These are phyloP conservation scores for Teleiodes luculella DNA, from an alignment of 2,888 invertebrate genomes.

Conservation along the genomic window DNA sequence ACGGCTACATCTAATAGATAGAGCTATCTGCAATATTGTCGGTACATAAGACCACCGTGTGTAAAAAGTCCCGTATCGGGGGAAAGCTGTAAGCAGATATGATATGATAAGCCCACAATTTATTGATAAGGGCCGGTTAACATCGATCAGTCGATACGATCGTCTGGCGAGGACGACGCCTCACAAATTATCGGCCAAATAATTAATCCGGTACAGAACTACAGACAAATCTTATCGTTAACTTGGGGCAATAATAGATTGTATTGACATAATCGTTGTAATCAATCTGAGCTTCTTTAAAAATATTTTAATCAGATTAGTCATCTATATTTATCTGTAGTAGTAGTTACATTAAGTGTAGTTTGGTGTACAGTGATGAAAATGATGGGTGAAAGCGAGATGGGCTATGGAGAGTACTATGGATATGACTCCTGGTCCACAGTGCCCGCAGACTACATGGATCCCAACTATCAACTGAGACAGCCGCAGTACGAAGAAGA, in stretches of 20 bases:
- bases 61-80: constrained; percentile 71
- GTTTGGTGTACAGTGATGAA: constrained; percentile 56
- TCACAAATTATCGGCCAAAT: constrained; percentile 34
- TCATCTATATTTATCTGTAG: constrained; percentile 22
- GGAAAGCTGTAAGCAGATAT: constrained; percentile 60
- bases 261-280: constrained; percentile 19
- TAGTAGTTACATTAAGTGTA: too few relatives aligned
- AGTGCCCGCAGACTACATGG: constrained; percentile 83
- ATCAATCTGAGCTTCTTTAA: constrained; percentile 19
- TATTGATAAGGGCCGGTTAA: constrained; percentile 70
- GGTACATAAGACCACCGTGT: constrained; percentile 33
- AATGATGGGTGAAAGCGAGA: constrained; percentile 78
- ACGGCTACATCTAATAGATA: constrained; percentile 61
- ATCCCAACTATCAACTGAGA: constrained; percentile 59
- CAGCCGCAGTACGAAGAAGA: constrained; percentile 80
- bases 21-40: constrained; percentile 56
- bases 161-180: constrained; percentile 37
- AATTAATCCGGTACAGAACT: constrained; percentile 34
- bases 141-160: constrained; percentile 73
- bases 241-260: constrained; percentile 38
- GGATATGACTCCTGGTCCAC: constrained; percentile 83
- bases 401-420: constrained; percentile 77
- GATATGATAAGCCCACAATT: constrained; percentile 76
- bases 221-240: constrained; percentile 34
- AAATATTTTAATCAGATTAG: constrained; percentile 18